phyloP scores from a whole-genome alignment of 2,888 invertebrate species.

The Ectropis crepuscularia region DNA sequence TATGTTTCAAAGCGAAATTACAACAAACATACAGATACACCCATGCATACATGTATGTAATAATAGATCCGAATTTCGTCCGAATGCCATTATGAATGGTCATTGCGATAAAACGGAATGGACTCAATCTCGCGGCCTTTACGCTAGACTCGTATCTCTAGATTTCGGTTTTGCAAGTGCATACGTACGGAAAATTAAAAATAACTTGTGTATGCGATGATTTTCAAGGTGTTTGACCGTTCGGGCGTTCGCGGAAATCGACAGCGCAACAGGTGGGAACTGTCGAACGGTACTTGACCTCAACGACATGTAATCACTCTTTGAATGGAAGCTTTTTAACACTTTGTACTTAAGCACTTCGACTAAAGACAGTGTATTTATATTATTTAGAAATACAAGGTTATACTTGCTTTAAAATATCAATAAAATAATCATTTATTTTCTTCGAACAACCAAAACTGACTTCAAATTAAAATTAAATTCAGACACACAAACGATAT shows the following conservation, averaged over 20 bases:
- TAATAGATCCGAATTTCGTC: conserved; percentile 10
- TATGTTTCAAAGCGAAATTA: too few species aligned
- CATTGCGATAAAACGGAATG: conserved; percentile 28
- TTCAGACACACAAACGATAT: too few species aligned
- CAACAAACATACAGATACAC: too few species aligned
- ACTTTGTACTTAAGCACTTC: background rate
- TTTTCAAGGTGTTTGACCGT: conserved; percentile 45
- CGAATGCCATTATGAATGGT: conserved; percentile 36
- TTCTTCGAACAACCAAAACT: too few species aligned
- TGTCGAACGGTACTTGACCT: conserved; percentile 27
- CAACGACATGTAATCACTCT: conserved; percentile 14
- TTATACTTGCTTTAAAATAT: too few species aligned
- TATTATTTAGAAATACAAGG: background rate
- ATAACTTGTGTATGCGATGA: conserved; percentile 27
- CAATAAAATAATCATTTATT: too few species aligned
- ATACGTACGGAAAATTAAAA: conserved; percentile 31
- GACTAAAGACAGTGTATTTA: background rate
- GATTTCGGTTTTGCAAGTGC: conserved; percentile 20
- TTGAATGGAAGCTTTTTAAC: conserved; percentile 1
- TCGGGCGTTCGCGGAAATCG: conserved; percentile 35
- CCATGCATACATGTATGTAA: too few species aligned
- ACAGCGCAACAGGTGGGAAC: conserved; percentile 49
- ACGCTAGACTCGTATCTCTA: conserved; percentile 19
- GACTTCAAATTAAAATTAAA: too few species aligned
- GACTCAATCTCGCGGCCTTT: conserved; percentile 16